Evolutionary conservation across 30 jellyfish, hydroid and myxozoan species (phyloP).

Genomic region (Mastigias papua): DNA sequence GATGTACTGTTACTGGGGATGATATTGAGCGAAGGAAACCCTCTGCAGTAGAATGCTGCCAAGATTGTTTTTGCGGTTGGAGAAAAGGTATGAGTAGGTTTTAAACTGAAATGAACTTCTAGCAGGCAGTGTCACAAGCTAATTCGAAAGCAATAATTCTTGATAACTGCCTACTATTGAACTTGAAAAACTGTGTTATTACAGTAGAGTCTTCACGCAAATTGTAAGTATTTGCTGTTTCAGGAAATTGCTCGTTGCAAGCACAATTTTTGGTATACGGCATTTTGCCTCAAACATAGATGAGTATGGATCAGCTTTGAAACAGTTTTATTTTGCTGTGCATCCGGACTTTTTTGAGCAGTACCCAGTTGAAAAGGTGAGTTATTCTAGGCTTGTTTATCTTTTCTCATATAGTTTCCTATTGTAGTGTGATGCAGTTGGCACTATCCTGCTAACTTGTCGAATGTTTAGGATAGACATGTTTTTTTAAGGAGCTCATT

Average conservation of each 20-base stretch:
- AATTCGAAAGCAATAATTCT: no score
- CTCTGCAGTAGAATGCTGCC: constrained; percentile 1
- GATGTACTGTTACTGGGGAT: background rate
- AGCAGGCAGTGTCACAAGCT: no score
- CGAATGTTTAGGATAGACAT: no score
- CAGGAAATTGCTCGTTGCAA: constrained; percentile 72
- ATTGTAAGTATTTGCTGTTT: no score
- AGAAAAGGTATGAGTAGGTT: constrained; percentile 23
- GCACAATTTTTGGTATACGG: constrained; percentile 50
- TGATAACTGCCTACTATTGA: no score
- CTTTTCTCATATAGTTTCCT: no score
- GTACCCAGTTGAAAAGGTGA: constrained; percentile 71
- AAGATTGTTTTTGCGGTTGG: constrained; percentile 12
- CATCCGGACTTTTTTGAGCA: constrained; percentile 82
- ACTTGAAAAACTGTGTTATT: no score
- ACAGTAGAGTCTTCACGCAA: no score
- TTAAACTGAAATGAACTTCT: no score
- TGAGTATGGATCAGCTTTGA: constrained; percentile 71
- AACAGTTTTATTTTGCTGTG: constrained; percentile 78
- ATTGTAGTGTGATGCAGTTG: no score
- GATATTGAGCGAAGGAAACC: background rate
- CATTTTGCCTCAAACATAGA: constrained; percentile 46
- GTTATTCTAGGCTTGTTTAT: background rate
- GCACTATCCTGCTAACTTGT: no score
- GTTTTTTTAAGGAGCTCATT: no score